Percentiles rank a stretch among this genome's conserved stretches.
Conservation (phyloP, 1,140 invertebrate genomes). For the Phenacoccus solenopsis region DNA sequence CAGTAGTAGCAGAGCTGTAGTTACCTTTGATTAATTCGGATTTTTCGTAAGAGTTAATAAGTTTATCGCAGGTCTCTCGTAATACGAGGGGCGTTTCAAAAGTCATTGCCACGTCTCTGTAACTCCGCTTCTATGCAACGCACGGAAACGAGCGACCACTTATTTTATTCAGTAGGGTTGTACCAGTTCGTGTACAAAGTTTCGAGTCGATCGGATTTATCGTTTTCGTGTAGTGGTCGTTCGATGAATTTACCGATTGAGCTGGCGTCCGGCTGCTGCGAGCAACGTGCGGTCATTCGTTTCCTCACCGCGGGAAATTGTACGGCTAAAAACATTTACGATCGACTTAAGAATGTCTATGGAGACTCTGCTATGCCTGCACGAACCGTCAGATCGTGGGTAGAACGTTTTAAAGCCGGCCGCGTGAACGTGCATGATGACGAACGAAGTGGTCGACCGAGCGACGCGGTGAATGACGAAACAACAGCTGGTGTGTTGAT, state of each 20-base stretch:
- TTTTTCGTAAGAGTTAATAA: no score
- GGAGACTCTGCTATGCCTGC: constrained; percentile 15
- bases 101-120: no score
- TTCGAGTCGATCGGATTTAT: no score
- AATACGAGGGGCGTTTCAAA: no score
- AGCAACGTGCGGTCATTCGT: background rate
- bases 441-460: constrained; percentile 17
- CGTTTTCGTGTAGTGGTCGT: no score
- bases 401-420: constrained; percentile 20
- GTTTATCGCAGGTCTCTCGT: no score
- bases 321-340: background rate
- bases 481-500: background rate
- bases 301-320: background rate
- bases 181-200: no score
- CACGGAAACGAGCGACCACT: no score
- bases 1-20: no score
- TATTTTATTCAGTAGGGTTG: no score
- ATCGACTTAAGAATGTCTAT: constrained; percentile 16
- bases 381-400: constrained; percentile 18
- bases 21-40: no score
- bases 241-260: background rate
- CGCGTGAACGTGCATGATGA: constrained; percentile 10
- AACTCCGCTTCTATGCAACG: no score
- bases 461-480: background rate
- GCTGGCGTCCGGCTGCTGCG: background rate